Evolutionary conservation across 2,797 vertebrate species (phyloP).

Genomic region (Cynopterus sphinx): DNA sequence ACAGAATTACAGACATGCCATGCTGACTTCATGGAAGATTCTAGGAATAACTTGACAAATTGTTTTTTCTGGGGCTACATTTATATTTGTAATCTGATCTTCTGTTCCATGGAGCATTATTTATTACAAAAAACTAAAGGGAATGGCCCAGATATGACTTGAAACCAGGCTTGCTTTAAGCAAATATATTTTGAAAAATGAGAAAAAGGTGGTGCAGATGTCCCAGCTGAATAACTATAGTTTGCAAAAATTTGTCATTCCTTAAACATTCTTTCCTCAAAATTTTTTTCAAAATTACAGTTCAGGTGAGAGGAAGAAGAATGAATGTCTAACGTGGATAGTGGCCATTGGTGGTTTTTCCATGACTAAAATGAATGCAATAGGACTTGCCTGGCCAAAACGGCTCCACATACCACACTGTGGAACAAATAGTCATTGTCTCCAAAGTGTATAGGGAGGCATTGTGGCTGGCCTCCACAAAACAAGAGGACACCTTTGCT

Average conservation of each 20-base stretch:
- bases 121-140: neutral
- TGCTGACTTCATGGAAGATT: neutral
- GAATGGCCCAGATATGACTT: neutral
- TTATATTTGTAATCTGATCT: conserved; percentile 34
- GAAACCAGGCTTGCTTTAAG: neutral
- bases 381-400: neutral
- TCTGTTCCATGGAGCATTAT: neutral
- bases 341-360: neutral
- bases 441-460: neutral
- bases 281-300: neutral
- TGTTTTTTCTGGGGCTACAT: neutral
- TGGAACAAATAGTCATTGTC: neutral
- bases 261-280: neutral
- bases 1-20: neutral
- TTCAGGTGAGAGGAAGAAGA: neutral
- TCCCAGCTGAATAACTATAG: neutral
- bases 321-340: neutral
- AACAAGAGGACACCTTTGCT: neutral
- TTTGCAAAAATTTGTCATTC: neutral
- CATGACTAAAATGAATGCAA: neutral
- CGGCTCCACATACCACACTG: neutral
- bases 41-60: neutral
- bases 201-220: neutral
- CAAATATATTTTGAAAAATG: conserved; percentile 37
- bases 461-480: neutral